Percentiles rank a stretch among this genome's conserved stretches.
phyloP scores from a whole-genome alignment of 2,888 invertebrate species.

The Calameuta idolon region DNA sequence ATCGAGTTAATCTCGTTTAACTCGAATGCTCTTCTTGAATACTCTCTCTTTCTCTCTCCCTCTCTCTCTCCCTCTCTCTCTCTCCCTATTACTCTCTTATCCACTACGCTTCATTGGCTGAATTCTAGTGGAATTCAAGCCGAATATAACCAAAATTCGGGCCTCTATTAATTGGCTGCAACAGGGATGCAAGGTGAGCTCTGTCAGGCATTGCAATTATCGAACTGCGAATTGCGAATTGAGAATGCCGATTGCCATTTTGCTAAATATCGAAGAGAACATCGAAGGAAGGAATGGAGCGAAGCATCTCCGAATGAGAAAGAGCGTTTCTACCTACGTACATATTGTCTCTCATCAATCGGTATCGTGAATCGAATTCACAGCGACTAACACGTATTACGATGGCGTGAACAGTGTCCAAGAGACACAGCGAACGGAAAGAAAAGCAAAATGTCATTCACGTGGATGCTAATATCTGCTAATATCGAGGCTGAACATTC shows the following conservation, averaged over 20 bases:
- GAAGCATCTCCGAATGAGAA: background rate
- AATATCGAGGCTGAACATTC: background rate
- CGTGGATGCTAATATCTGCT: background rate
- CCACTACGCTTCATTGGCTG: background rate
- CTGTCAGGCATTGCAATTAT: background rate
- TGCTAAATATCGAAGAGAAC: background rate
- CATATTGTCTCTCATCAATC: background rate
- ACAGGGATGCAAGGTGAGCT: background rate
- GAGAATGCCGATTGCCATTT: background rate
- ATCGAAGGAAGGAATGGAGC: background rate
- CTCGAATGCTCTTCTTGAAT: background rate
- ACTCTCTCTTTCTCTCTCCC: background rate
- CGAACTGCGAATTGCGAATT: background rate
- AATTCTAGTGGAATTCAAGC: background rate
- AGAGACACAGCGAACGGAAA: background rate
- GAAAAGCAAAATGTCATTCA: background rate
- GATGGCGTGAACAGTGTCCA: background rate
- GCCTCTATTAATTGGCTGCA: background rate
- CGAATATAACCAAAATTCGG: background rate
- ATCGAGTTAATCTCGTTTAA: conserved; percentile 1
- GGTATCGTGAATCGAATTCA: background rate
- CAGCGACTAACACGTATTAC: background rate
- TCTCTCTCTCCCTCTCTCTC: background rate
- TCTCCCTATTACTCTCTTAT: background rate
- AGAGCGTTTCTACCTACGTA: background rate